Base-by-base conservation (phyloP, 2,888 invertebrate species). In the Pecten maximus region DNA sequence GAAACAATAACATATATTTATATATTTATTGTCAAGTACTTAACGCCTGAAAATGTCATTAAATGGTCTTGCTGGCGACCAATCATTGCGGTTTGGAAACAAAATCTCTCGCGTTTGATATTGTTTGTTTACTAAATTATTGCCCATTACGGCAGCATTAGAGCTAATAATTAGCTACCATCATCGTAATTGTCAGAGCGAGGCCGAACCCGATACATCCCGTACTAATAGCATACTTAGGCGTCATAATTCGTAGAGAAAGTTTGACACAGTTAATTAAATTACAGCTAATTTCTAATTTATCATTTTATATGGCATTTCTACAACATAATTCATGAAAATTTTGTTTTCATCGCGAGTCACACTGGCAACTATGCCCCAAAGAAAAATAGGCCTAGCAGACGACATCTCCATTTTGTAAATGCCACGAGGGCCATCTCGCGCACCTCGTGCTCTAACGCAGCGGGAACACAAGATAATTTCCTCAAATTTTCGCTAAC, bases 371-470 rank as follows among this genome's bases (percentile, higher is more conserved):
- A 35, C 28, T 28, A 74, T 74, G 74, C 74, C 74, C 74, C 74
- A 74, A 74, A 74, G 74, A 74, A 74, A 74, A 28, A 74, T 74
- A 74, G 74, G 35, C 74, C 74, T 39, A 87, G 35, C 88, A 91
- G 91, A 89, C 89, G 88, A 91, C 89, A 87, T 40, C 44, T 88
- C 88, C 40, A 88, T 91, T 91, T 91, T 35, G 74, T 54, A 88
- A 91, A 91, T 91, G 89, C 88, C 91, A 91, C 88, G 40, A 54
- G 88, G 89, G 40, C 87, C 90, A 88, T 88, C 88, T 90, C 88
- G 88, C 87, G 89, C 87, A 88, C 50, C 40, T 90, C 89, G 90
- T 74, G 90, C 90, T 90, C 89, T 88, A 15, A 40, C 88, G 39
- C 91, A 88, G 88, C 91, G 86, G 50, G 91, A 88, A 40, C 87